Conservation (phyloP, 2,113 vertebrate species). For the Daubentonia madagascariensis region DNA sequence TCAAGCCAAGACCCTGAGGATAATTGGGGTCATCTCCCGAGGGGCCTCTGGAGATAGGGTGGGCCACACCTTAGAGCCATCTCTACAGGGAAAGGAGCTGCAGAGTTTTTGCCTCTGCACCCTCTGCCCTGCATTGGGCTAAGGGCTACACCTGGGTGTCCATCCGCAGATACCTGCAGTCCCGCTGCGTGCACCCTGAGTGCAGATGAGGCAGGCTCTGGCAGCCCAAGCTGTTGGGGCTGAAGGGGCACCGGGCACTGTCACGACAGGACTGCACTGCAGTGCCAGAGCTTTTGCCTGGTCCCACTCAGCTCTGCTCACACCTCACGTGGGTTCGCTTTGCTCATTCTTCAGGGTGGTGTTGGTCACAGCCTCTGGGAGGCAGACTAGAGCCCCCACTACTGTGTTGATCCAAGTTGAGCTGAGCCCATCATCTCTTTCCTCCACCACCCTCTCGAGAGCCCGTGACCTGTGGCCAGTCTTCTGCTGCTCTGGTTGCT, state of each 20-base stretch:
- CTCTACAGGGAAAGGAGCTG: no score
- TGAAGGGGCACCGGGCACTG: neutral
- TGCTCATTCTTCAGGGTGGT: neutral
- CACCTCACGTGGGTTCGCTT: fast-evolving
- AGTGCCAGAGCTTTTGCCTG: neutral
- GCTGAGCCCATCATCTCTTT: neutral
- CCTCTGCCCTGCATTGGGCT: neutral
- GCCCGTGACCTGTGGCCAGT: neutral
- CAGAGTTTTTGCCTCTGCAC: no score
- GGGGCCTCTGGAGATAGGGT: neutral
- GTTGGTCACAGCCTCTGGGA: neutral
- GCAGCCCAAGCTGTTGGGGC: neutral
- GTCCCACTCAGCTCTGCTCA: neutral
- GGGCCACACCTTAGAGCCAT: neutral
- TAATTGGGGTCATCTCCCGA: neutral
- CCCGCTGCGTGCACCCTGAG: fast-evolving
- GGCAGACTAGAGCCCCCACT: fast-evolving
- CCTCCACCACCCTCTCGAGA: neutral
- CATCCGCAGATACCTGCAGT: fast-evolving
- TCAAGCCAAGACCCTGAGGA: neutral
- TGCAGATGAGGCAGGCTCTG: neutral
- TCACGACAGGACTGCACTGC: neutral
- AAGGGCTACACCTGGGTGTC: no score
- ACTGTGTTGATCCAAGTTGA: neutral
- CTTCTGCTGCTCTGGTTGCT: neutral